A percentile compares a stretch with the other conserved stretches of the same genome.
These are phyloP conservation scores for Diadegma fenestrale DNA, from an alignment of 2,888 invertebrate genomes.

Conservation along the genomic window DNA sequence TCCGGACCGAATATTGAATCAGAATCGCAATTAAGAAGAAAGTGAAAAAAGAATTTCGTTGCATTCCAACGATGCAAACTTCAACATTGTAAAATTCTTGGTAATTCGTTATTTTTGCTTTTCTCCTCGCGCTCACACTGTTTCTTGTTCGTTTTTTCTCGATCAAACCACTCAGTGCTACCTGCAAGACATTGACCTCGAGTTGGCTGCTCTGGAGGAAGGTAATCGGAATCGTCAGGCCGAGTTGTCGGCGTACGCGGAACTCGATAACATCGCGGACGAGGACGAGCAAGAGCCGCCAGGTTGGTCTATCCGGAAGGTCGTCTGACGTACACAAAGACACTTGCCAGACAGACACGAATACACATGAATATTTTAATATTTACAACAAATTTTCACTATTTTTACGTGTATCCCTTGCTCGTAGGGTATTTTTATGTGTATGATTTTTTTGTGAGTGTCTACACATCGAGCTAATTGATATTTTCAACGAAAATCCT, in stretches of 20 bases:
- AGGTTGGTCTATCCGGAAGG: constrained; percentile 78
- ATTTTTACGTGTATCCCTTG: constrained; percentile 19
- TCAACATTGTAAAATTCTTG: neutral
- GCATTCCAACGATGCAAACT: too few species aligned
- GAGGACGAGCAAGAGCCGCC: constrained; percentile 84
- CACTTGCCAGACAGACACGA: neutral
- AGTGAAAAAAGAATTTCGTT: too few species aligned
- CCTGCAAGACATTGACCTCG: constrained; percentile 83
- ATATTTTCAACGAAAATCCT: constrained; percentile 66
- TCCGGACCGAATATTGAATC: too few species aligned
- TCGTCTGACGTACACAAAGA: constrained; percentile 53
- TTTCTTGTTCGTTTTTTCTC: constrained; percentile 9
- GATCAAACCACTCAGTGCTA: constrained; percentile 78
- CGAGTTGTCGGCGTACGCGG: constrained; percentile 83
- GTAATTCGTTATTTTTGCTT: neutral
- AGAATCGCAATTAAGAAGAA: too few species aligned
- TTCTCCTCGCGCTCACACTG: neutral
- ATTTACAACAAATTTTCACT: neutral
- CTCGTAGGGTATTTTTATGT: constrained; percentile 25
- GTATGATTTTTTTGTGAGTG: constrained; percentile 18
- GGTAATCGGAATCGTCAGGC: constrained; percentile 82
- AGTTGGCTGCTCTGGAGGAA: constrained; percentile 83
- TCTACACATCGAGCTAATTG: constrained; percentile 19
- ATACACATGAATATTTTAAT: neutral
- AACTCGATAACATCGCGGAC: constrained; percentile 83